A percentile compares a stretch with the other conserved stretches of the same genome.
Conservation (phyloP, 2,888 invertebrate genomes). For the Hermaeophaga mercurialis region DNA sequence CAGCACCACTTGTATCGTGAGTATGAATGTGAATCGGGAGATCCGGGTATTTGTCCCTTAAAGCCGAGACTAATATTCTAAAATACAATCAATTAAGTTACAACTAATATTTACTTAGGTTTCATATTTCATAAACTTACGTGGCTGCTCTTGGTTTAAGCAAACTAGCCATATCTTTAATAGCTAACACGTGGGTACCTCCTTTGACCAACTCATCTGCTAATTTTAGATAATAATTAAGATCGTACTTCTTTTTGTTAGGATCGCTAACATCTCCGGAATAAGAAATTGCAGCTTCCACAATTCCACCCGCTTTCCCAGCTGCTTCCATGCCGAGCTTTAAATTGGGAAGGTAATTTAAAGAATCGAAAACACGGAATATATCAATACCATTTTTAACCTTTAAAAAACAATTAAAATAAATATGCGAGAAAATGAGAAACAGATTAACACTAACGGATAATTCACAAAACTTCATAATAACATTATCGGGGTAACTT, state of each 20-base stretch:
- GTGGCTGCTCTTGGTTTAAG: slow-evolving; percentile 90
- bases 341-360: slow-evolving; percentile 97
- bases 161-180: slow-evolving; percentile 98
- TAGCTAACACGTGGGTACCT: slow-evolving; percentile 90
- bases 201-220: slow-evolving; percentile 96
- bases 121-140: slow-evolving; percentile 57
- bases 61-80: slow-evolving; percentile 77
- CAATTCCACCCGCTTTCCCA: slow-evolving; percentile 95
- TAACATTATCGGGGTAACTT: slow-evolving; percentile 99
- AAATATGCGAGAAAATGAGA: neutral
- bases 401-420: slow-evolving; percentile 53
- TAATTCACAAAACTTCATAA: slow-evolving; percentile 94
- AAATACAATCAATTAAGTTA: neutral
- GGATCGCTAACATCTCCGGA: slow-evolving; percentile 98
- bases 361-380: slow-evolving; percentile 97
- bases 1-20: slow-evolving; percentile 97
- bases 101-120: no score
- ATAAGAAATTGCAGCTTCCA: slow-evolving; percentile 97
- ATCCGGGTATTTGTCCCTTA: slow-evolving; percentile 92
- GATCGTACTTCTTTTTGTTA: slow-evolving; percentile 86
- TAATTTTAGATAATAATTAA: slow-evolving; percentile 93
- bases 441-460: slow-evolving; percentile 65
- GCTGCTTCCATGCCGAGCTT: slow-evolving; percentile 97
- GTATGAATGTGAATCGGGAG: slow-evolving; percentile 98
- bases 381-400: slow-evolving; percentile 97